These are phyloP conservation scores for Drosophila punjabiensis DNA, from an alignment of 1,140 invertebrate species.

Conservation along the genomic window DNA sequence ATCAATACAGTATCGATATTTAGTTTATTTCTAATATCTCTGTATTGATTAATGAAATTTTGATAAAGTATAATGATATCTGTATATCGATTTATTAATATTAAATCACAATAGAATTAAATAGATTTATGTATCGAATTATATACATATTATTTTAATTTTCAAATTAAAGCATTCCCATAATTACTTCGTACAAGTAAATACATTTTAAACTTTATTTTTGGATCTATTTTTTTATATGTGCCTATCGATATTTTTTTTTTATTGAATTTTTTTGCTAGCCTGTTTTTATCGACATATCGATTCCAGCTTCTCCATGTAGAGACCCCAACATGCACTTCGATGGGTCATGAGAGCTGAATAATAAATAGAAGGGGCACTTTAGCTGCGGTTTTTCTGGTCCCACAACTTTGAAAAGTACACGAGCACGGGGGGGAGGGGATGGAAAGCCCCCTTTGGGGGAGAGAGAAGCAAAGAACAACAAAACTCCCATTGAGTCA, in stretches of 20 bases:
- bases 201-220: neutral
- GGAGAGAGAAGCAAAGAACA: constrained; percentile 7
- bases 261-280: neutral
- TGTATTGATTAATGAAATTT: too few species aligned
- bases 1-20: too few species aligned
- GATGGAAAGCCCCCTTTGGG: neutral
- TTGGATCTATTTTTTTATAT: neutral
- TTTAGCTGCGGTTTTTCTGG: constrained; percentile 55
- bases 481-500: constrained; percentile 39
- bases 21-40: too few species aligned
- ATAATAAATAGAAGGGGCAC: constrained; percentile 28
- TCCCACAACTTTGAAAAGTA: constrained; percentile 44
- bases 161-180: neutral
- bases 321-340: constrained; percentile 40
- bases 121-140: too few species aligned
- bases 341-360: constrained; percentile 8
- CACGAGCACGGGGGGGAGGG: neutral
- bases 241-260: neutral
- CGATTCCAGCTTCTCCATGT: neutral
- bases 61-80: too few species aligned
- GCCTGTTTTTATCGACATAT: neutral
- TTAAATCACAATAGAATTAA: too few species aligned
- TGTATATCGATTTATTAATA: too few species aligned
- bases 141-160: neutral
- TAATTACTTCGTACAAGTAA: too few species aligned